Base-by-base conservation (phyloP, 2,888 invertebrate species). In the Eristalis intricaria region DNA sequence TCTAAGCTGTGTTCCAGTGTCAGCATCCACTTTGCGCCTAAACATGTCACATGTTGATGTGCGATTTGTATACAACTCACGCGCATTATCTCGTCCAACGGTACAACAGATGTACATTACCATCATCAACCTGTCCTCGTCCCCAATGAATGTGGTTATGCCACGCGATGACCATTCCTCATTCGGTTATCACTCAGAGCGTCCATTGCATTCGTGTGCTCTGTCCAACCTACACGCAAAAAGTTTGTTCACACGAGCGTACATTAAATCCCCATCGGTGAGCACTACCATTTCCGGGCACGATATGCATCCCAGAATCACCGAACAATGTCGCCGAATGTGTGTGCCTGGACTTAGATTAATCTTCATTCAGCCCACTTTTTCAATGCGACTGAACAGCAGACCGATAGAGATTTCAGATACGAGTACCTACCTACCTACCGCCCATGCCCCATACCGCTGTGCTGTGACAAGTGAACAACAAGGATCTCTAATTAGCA, bases 281-380 rank as follows among this genome's bases (percentile, higher is more conserved):
- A 87, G 83, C 83, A 87, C 87, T 80, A 87, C 79, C 87, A 87
- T 87, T 87, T 87, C 87, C 87, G 87, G 87, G 68, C 87, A 83
- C 76, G 79, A 87, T 87, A 83, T 87, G 87, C 83, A 87, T 73
- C 78, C 22, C 43, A 32, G 26, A 68, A 35, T 35, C 22, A 65
- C 43, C 56, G 38, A 35, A 70, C 38, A 11, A 26, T 58, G 56
- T 35, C 56, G 32, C 10, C 32, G 8, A 32, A 10, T 7, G 32
- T 32, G 29, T 60, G 70, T 71, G 70, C 75, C 75, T 75, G 76
- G 74, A 50, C 79, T 80, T 83, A 80, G 79, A 83, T 87, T 87
- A 83, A 87, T 87, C 87, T 87, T 60, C 76, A 80, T 26, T 79
- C 87, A 87, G 79, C 87, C 87, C 87, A 84, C 87, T 83, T 87